A percentile compares a stretch with the other conserved stretches of the same genome.
phyloP scores from a whole-genome alignment of 2,113 vertebrate species.

The Morphnarchus princeps region DNA sequence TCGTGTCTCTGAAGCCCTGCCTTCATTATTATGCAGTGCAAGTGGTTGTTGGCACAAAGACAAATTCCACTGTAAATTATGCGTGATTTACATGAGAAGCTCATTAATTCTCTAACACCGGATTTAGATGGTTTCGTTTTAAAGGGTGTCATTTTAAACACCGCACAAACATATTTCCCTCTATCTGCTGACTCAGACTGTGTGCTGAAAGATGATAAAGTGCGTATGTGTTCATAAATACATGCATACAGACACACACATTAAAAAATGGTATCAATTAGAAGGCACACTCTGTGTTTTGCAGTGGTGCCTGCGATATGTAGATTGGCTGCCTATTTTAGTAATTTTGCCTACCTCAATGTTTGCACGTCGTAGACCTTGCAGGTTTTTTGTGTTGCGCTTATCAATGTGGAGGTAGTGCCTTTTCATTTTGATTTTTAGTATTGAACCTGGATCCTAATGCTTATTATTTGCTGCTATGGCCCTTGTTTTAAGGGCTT shows the following conservation, averaged over 20 bases:
- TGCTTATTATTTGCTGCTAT: not conserved
- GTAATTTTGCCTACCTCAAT: not conserved
- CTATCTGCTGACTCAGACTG: conserved; percentile 29
- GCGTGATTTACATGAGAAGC: conserved; percentile 83
- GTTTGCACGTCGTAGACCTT: accelerated
- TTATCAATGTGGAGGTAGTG: accelerated
- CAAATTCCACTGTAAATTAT: conserved; percentile 72
- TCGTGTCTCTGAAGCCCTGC: conserved; percentile 52
- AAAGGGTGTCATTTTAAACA: conserved; percentile 60
- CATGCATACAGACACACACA: not conserved
- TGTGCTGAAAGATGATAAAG: conserved; percentile 15
- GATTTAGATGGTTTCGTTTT: conserved; percentile 75
- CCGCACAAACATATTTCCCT: conserved; percentile 45
- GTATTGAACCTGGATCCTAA: not conserved
- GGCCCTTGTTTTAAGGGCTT: not conserved
- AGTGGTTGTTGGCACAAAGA: conserved; percentile 77
- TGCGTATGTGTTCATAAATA: not conserved
- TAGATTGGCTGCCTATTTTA: not conserved
- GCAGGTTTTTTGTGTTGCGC: not conserved
- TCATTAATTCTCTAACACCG: conserved; percentile 78
- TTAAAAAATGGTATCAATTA: not conserved
- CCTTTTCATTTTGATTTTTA: not conserved
- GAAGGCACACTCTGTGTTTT: not conserved
- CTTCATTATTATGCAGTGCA: conserved; percentile 77
- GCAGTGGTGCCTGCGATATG: not conserved